A percentile compares a stretch with the other conserved stretches of the same genome.
Conservation (phyloP, 2,113 vertebrate species). For the Gallinago paraguaiae region DNA sequence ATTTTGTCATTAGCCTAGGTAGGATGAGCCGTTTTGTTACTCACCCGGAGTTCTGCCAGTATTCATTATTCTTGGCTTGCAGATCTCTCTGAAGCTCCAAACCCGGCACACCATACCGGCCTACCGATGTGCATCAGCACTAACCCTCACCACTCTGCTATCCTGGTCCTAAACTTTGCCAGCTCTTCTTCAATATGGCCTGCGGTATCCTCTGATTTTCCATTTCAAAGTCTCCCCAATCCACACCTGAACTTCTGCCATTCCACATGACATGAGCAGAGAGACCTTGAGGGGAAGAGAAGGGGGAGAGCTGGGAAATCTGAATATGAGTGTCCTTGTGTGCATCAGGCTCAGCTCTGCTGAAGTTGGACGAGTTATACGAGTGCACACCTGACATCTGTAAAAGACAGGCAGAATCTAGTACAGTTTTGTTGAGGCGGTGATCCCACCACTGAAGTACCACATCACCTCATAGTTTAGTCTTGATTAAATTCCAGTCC, state of each 20-base stretch:
- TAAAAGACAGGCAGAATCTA: slow-evolving; percentile 42
- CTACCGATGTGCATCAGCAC: not conserved
- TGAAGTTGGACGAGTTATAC: slow-evolving; percentile 20
- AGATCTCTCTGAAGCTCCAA: slow-evolving; percentile 13
- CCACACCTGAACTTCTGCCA: slow-evolving; percentile 26
- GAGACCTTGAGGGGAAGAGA: slow-evolving; percentile 19
- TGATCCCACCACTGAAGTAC: slow-evolving; percentile 10
- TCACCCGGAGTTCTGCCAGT: not conserved
- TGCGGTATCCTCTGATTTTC: slow-evolving; percentile 56
- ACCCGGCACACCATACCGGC: not conserved
- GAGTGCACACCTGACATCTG: slow-evolving; percentile 37
- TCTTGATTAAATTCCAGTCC: slow-evolving; percentile 45
- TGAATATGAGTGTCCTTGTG: not conserved
- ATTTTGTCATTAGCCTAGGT: slow-evolving; percentile 51
- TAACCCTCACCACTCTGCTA: not conserved
- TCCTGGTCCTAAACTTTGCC: slow-evolving; percentile 20
- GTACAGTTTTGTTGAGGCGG: not conserved
- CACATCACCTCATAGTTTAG: slow-evolving; percentile 19
- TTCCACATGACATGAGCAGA: slow-evolving; percentile 44
- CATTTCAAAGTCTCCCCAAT: slow-evolving; percentile 65
- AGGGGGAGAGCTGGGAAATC: not conserved
- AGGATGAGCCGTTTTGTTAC: slow-evolving; percentile 16
- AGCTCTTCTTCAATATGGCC: not conserved
- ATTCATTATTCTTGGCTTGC: slow-evolving; percentile 53
- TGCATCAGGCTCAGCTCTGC: not conserved